These are phyloP conservation scores for Phyto melanocephala DNA, from an alignment of 2,888 invertebrate species.

Conservation along the genomic window DNA sequence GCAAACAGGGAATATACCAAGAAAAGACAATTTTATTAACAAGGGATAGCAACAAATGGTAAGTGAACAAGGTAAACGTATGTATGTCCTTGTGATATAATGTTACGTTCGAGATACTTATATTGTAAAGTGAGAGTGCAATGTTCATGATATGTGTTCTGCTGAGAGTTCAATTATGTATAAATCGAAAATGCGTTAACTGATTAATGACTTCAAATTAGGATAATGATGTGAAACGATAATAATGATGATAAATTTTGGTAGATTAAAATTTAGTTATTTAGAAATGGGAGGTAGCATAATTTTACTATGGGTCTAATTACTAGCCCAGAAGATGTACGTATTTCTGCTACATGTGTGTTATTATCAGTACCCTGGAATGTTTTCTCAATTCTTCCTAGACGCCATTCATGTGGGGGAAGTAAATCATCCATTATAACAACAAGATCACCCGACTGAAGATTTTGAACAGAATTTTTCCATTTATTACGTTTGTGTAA, in stretches of 20 bases:
- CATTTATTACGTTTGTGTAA: not conserved
- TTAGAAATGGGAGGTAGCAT: not conserved
- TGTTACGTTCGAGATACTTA: no score
- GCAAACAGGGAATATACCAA: no score
- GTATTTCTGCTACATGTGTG: not conserved
- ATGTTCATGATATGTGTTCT: not conserved
- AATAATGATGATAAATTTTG: not conserved
- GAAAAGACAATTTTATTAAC: not conserved
- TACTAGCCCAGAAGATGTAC: not conserved
- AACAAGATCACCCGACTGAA: not conserved
- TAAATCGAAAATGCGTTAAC: no score
- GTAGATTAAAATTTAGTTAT: not conserved
- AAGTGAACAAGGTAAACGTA: no score
- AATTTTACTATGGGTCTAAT: not conserved
- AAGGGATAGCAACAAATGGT: no score
- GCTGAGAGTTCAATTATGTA: no score
- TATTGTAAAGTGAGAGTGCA: no score
- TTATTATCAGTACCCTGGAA: not conserved
- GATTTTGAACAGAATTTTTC: not conserved
- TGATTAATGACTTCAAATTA: no score
- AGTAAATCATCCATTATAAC: not conserved
- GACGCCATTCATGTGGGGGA: not conserved
- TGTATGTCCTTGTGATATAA: no score
- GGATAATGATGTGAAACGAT: not conserved
- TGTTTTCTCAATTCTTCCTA: not conserved